Conservation (phyloP, 2,113 vertebrate genomes). For the Epinephelus lanceolatus region DNA sequence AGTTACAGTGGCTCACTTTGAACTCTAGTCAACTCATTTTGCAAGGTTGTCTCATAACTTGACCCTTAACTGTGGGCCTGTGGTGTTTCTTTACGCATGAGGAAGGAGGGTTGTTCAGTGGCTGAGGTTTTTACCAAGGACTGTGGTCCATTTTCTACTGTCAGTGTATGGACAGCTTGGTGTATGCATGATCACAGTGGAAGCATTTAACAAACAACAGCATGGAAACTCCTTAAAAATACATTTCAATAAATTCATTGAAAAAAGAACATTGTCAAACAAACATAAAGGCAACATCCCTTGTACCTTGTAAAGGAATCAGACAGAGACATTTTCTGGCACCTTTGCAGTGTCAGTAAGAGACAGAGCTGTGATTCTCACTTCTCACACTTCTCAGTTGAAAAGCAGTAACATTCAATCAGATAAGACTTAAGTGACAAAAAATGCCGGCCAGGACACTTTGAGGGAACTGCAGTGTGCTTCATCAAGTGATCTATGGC, state of each 20-base stretch:
- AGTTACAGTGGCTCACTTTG: conserved; percentile 28
- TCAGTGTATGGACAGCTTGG: background rate
- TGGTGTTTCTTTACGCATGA: background rate
- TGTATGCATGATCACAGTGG: background rate
- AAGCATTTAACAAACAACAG: background rate
- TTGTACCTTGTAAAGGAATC: background rate
- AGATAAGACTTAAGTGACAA: conserved; percentile 19
- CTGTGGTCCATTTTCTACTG: no score
- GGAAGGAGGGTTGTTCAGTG: background rate
- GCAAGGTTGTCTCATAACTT: background rate
- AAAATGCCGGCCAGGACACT: conserved; percentile 30
- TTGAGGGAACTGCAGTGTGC: conserved; percentile 20
- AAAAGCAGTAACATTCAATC: conserved; percentile 24
- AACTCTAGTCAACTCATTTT: conserved; percentile 6
- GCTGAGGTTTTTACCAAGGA: background rate
- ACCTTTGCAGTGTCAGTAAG: conserved; percentile 19
- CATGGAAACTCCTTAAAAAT: background rate
- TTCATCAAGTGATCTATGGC: conserved; percentile 43
- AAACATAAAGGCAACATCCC: background rate
- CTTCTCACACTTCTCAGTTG: background rate
- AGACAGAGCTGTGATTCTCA: conserved; percentile 6
- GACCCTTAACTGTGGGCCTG: background rate
- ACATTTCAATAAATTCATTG: background rate
- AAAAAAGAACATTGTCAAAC: background rate
- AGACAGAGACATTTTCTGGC: background rate